Evolutionary conservation across 2,113 vertebrate species (phyloP).

Genomic region (Erythrolamprus reginae): DNA sequence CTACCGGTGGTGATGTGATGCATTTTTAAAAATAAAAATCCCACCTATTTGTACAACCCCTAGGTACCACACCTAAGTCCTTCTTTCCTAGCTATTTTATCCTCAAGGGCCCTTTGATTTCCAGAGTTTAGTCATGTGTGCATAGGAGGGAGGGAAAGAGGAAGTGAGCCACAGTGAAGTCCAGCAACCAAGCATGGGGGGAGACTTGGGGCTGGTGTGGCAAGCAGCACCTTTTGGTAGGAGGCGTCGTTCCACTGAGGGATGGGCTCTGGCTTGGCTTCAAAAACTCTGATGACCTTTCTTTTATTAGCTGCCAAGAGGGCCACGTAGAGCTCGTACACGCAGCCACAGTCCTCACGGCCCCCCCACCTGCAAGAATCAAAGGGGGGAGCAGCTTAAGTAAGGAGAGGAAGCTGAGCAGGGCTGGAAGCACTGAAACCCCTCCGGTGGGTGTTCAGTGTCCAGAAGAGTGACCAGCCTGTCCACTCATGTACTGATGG

Average conservation of each 20-base stretch:
- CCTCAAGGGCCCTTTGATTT: background rate
- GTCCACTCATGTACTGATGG: background rate
- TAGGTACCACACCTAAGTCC: background rate
- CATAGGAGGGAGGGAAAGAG: background rate
- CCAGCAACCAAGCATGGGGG: no score
- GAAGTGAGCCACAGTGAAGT: background rate
- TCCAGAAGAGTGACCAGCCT: background rate
- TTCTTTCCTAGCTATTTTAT: background rate
- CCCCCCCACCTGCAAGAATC: slow-evolving; percentile 36
- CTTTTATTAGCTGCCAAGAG: slow-evolving; percentile 33
- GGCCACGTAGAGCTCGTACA: slow-evolving; percentile 26
- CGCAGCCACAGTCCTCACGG: slow-evolving; percentile 22
- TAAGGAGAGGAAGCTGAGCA: background rate
- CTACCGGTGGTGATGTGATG: background rate
- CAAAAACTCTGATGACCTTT: background rate
- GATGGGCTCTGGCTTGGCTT: background rate
- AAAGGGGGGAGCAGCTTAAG: background rate
- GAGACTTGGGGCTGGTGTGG: fast-evolving
- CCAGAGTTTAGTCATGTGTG: background rate
- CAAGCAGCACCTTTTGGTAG: slow-evolving; percentile 29
- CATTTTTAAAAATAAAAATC: background rate
- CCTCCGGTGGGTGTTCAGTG: background rate
- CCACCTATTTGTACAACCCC: background rate
- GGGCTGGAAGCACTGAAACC: background rate
- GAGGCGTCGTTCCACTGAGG: slow-evolving; percentile 19